Evolutionary conservation across 1,140 invertebrate genomes (phyloP).

Genomic region (Trypoxylus dichotomus): DNA sequence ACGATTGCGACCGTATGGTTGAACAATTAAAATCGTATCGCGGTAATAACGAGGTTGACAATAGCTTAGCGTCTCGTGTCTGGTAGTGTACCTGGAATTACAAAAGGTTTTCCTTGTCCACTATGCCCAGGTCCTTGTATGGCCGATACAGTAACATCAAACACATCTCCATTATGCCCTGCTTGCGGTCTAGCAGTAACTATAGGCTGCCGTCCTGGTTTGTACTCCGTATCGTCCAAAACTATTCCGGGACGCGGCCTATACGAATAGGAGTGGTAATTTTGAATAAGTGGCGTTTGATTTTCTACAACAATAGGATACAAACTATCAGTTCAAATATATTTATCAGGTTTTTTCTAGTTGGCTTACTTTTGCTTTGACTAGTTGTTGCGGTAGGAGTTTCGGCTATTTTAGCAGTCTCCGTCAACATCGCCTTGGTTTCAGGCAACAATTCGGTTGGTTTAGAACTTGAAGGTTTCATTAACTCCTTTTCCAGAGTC

Average conservation of each 20-base stretch:
- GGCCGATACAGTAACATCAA: constrained; percentile 85
- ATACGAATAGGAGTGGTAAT: constrained; percentile 54
- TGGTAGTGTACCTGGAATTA: constrained; percentile 62
- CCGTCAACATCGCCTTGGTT: neutral
- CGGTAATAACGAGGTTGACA: too few species aligned
- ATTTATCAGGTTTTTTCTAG: neutral
- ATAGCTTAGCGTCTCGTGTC: too few species aligned
- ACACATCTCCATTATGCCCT: constrained; percentile 68
- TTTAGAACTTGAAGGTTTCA: constrained; percentile 32
- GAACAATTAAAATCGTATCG: too few species aligned
- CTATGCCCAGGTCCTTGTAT: constrained; percentile 75
- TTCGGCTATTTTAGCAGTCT: neutral
- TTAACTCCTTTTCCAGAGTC: constrained; percentile 37
- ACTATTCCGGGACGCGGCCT: constrained; percentile 79
- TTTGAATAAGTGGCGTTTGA: neutral
- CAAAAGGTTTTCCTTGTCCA: constrained; percentile 56
- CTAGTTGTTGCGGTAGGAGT: neutral
- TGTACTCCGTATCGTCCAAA: constrained; percentile 77
- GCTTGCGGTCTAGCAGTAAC: constrained; percentile 47
- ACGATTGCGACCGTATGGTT: too few species aligned
- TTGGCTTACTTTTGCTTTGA: neutral
- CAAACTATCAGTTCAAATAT: too few species aligned
- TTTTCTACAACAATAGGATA: neutral
- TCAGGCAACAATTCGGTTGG: constrained; percentile 36
- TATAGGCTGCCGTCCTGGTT: constrained; percentile 59